phyloP scores from a whole-genome alignment of 2,113 vertebrate species.

The Tragelaphus strepsiceros region DNA sequence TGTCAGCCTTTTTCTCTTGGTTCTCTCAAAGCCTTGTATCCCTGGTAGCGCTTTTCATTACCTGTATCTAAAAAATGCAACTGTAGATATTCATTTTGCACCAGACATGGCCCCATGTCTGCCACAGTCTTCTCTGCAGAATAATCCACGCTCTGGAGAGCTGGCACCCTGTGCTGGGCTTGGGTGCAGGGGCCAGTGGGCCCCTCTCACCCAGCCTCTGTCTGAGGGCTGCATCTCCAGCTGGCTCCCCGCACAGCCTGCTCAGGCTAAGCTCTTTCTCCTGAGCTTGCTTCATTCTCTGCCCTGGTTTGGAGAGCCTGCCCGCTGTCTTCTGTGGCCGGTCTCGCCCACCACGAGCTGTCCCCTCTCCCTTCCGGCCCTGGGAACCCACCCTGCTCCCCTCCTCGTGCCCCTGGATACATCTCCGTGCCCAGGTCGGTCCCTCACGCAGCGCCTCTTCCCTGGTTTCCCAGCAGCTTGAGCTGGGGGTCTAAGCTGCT shows the following conservation, averaged over 20 bases:
- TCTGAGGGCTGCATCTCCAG: not conserved
- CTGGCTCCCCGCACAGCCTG: not conserved
- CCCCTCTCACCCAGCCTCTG: not conserved
- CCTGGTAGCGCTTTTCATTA: not conserved
- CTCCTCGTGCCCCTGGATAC: not conserved
- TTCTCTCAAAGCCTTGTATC: not conserved
- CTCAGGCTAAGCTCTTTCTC: not conserved
- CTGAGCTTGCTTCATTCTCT: not conserved
- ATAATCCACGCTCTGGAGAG: not conserved
- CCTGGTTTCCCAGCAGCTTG: not conserved
- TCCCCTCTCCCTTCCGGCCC: no score
- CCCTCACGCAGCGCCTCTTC: not conserved
- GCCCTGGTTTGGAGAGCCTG: not conserved
- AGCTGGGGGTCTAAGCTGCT: not conserved
- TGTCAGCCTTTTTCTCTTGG: conserved; percentile 17
- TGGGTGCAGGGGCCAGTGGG: not conserved
- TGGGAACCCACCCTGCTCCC: not conserved
- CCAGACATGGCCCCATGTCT: not conserved
- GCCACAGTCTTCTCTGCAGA: not conserved
- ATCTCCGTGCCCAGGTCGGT: not conserved
- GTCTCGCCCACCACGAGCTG: not conserved
- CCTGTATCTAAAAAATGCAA: not conserved
- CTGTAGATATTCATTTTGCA: not conserved
- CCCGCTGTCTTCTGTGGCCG: not conserved
- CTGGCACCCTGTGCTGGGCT: not conserved